phyloP scores from a whole-genome alignment of 30 jellyfish, hydroid and myxozoan species.

The Rhopilema esculentum region DNA sequence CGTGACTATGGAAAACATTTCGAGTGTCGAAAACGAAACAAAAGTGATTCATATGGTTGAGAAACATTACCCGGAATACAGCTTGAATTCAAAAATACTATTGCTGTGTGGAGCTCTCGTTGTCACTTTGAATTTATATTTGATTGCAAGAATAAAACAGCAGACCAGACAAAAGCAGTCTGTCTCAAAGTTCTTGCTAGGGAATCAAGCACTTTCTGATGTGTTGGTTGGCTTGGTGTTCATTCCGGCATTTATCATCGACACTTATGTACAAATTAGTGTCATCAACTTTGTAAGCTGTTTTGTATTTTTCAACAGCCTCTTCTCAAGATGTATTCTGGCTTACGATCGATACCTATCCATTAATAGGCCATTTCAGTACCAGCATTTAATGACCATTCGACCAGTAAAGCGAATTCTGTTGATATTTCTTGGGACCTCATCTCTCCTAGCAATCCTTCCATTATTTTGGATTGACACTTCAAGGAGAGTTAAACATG shows the following conservation, averaged over 20 bases:
- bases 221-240: constrained; percentile 24
- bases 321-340: constrained; percentile 15
- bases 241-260: constrained; percentile 48
- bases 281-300: constrained; percentile 9
- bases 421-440: background rate
- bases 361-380: constrained; percentile 19
- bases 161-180: background rate
- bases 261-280: background rate
- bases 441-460: background rate
- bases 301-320: constrained; percentile 42
- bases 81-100: background rate
- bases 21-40: background rate
- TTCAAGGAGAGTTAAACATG: background rate
- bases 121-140: background rate
- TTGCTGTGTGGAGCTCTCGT: constrained; percentile 8
- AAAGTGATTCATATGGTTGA: background rate
- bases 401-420: background rate
- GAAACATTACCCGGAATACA: background rate
- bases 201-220: constrained; percentile 44
- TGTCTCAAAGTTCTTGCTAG: constrained; percentile 21
- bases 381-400: background rate
- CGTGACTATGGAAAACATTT: background rate
- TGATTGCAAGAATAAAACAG: constrained; percentile 11
- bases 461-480: constrained; percentile 25
- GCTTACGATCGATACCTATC: constrained; percentile 52